These are phyloP conservation scores for Lochmaea crataegi DNA, from an alignment of 2,888 invertebrate species.

Conservation along the genomic window DNA sequence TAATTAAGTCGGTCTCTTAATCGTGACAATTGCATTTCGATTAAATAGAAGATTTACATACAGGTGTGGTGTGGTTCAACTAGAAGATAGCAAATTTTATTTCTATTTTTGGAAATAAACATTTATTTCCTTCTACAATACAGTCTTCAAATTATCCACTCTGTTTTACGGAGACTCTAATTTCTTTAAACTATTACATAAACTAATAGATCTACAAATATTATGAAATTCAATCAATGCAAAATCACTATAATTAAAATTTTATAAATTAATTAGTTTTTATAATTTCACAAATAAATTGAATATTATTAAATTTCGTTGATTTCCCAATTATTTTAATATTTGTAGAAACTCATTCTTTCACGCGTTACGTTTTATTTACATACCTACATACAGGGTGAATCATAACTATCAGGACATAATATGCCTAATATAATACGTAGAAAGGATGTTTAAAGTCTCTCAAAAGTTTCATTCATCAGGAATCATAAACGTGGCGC, in stretches of 20 bases:
- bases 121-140: no score
- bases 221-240: neutral
- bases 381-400: no score
- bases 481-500: no score
- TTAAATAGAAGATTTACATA: neutral
- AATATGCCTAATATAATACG: no score
- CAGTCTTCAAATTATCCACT: no score
- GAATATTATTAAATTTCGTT: neutral
- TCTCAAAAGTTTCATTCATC: no score
- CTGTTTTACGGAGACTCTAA: no score
- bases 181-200: neutral
- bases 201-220: neutral
- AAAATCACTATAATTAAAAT: neutral
- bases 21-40: neutral
- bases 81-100: no score
- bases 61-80: no score
- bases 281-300: neutral
- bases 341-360: neutral
- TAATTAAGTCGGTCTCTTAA: neutral
- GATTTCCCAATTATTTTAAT: neutral
- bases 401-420: no score
- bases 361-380: neutral
- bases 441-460: no score
- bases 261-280: neutral
- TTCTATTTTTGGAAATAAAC: no score